Base-by-base conservation (phyloP, 2,888 invertebrate species). In the Alviniconcha strummeri region DNA sequence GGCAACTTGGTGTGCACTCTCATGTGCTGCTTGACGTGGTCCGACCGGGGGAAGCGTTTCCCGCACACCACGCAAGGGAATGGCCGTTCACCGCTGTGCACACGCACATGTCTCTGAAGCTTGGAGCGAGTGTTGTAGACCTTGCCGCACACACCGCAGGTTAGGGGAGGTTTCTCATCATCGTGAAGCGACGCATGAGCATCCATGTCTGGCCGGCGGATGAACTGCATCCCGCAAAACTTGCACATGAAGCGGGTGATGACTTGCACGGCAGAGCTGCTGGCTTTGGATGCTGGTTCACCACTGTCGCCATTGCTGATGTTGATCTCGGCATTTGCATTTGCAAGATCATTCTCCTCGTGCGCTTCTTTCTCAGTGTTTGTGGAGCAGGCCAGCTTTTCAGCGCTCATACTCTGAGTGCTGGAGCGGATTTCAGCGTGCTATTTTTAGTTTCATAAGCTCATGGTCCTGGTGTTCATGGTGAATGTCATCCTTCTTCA, bases 21-120 rank as follows among this genome's bases (percentile, higher is more conserved):
- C 87, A 90, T 87, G 82, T 91, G 91, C 83, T 90, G 90, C 81
- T 90, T 91, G 5, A 91, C 89, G 76, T 90, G 90, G 78, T 91
- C 91, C n/a, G 90, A 90, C 5, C 91, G 87, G 9, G 90, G 90
- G 83, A 91, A 91, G 57, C 89, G 81, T 11, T 89, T 86, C 8
- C 90, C 90, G 84, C 91, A 91, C n/a, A 90, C 84, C 52, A 87
- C 84, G 79, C 91, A 91, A 6, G 89, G 86, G 76, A 90, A 91
- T 0, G 91, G 91, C 13, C 89, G 85, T 54, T 91, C 91, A 0
- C 91, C 91, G 67, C 89, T 90, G 84, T 91, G 91, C 5, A 90
- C 90, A 19, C 91, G 86, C 0, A 90, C 91, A 84, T 91, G 91
- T 9, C 91, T 88, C 84, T 90, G 90, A 15, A 91, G 87, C 85